Conservation (phyloP, 1,140 invertebrate genomes). For the Scaptomyza hsui region DNA sequence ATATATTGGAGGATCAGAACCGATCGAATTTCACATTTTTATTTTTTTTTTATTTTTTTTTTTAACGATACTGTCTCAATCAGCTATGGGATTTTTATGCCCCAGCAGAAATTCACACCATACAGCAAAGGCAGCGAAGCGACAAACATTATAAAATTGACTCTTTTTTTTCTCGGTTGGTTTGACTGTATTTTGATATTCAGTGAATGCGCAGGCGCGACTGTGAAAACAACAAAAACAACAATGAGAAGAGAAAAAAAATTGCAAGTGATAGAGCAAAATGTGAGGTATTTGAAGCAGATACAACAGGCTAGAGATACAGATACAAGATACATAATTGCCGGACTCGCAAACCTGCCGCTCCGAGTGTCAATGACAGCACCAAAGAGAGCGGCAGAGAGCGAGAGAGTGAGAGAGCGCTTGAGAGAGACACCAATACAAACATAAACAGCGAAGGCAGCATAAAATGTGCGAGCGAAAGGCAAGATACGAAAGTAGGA, state of each 20-base stretch:
- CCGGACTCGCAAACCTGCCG: constrained; percentile 57
- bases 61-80: constrained; percentile 78
- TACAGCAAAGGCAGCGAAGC: constrained; percentile 16
- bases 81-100: constrained; percentile 34
- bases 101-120: constrained; percentile 46
- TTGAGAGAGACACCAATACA: constrained; percentile 64
- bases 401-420: constrained; percentile 12
- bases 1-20: constrained; percentile 13
- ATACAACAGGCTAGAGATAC: constrained; percentile 18
- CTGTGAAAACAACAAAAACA: constrained; percentile 45
- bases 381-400: constrained; percentile 8
- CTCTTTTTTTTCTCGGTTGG: constrained; percentile 2
- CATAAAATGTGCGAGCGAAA: constrained; percentile 47
- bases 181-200: constrained; percentile 20
- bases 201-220: constrained; percentile 50
- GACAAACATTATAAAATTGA: constrained; percentile 2
- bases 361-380: constrained; percentile 74
- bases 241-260: constrained; percentile 45
- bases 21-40: constrained; percentile 74
- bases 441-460: constrained; percentile 31
- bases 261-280: constrained; percentile 64
- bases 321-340: constrained; percentile 75
- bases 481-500: constrained; percentile 21
- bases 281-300: constrained; percentile 69
- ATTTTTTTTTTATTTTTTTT: constrained; percentile 16